Percentiles rank a stretch among this genome's conserved stretches.
Conservation (phyloP, 2,888 invertebrate species). For the Plagodis dolabraria region DNA sequence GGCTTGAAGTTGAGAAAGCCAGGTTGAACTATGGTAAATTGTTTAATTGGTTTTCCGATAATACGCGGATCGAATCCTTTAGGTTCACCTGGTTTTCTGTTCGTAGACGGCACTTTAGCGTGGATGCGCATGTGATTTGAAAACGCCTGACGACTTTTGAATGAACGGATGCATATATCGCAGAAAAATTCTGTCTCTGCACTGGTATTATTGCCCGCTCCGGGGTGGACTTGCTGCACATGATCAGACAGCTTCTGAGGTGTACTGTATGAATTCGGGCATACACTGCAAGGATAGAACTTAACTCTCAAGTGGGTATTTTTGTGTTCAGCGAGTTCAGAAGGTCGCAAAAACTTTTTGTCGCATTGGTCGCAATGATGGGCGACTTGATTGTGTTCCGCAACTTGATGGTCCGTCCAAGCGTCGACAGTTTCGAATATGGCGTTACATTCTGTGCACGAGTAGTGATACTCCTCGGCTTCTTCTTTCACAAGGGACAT, state of each 20-base stretch:
- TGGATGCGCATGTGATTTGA: constrained; percentile 84
- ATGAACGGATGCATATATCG: constrained; percentile 84
- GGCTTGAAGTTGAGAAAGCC: constrained; percentile 69
- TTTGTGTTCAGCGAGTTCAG: constrained; percentile 87
- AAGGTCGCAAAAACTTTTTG: constrained; percentile 84
- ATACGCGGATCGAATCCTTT: constrained; percentile 75
- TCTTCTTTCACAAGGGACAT: constrained; percentile 80
- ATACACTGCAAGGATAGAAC: constrained; percentile 86
- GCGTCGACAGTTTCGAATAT: constrained; percentile 83
- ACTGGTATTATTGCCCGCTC: constrained; percentile 52
- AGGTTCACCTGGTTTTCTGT: constrained; percentile 70
- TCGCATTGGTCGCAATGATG: constrained; percentile 87
- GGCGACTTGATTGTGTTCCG: constrained; percentile 80
- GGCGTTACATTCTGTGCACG: constrained; percentile 86
- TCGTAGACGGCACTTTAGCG: constrained; percentile 79
- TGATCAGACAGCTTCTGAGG: constrained; percentile 86
- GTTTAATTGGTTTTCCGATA: constrained; percentile 74
- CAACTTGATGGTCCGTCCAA: constrained; percentile 85
- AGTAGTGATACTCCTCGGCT: constrained; percentile 82
- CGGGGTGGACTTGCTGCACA: constrained; percentile 79
- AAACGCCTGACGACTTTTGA: constrained; percentile 84
- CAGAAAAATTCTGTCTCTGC: constrained; percentile 79
- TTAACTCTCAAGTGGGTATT: constrained; percentile 88
- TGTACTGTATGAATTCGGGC: constrained; percentile 86
- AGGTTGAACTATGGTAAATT: constrained; percentile 65